Conservation (phyloP, 1,140 invertebrate species). For the Heterodera schachtii region DNA sequence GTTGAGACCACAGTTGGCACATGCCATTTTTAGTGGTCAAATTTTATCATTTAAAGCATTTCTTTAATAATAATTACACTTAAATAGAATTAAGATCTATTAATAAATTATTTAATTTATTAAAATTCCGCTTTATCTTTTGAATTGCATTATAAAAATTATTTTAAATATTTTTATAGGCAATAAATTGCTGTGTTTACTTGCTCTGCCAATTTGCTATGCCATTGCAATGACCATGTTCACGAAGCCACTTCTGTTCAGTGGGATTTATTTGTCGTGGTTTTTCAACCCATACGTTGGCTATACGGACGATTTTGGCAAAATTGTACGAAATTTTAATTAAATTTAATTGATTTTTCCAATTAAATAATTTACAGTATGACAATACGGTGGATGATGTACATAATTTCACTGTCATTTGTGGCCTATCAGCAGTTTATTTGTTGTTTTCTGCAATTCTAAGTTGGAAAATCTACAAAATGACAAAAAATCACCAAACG, state of each 20-base stretch:
- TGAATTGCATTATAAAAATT: too few species aligned
- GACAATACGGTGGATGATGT: neutral
- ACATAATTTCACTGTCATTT: conserved; percentile 21
- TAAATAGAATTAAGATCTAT: too few species aligned
- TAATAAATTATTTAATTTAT: too few species aligned
- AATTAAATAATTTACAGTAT: conserved; percentile 5
- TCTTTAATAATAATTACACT: too few species aligned
- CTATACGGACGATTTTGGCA: conserved; percentile 19
- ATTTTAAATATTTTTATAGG: too few species aligned
- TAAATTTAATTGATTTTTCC: neutral
- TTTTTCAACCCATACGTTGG: conserved; percentile 36
- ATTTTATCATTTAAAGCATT: too few species aligned
- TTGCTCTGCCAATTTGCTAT: too few species aligned
- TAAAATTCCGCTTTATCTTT: too few species aligned
- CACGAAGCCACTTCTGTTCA: conserved; percentile 29
- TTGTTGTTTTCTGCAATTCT: conserved; percentile 11
- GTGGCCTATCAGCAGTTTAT: conserved; percentile 14
- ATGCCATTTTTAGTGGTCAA: conserved; percentile 21
- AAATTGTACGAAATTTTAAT: neutral
- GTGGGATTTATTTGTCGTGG: conserved; percentile 28
- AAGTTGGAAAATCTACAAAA: neutral
- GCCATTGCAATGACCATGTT: neutral
- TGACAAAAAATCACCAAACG: neutral
- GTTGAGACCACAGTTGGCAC: conserved; percentile 14
- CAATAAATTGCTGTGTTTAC: too few species aligned